Conservation (phyloP, 2,113 vertebrate species). For the Chaetura pelagica region DNA sequence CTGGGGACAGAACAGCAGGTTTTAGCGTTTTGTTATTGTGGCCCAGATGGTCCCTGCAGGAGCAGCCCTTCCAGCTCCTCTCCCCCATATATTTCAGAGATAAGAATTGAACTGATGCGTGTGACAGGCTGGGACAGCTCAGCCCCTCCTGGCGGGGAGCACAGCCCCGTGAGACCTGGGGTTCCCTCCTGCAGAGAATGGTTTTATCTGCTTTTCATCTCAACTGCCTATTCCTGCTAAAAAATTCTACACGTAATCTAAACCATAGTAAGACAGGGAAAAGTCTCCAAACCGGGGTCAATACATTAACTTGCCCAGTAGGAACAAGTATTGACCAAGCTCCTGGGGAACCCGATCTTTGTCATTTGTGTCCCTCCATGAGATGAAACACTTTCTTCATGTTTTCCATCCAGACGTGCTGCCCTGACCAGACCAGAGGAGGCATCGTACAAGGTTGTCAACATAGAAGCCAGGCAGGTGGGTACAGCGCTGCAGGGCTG, state of each 20-base stretch:
- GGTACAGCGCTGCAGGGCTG: neutral
- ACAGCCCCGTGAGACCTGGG: neutral
- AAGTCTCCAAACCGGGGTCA: neutral
- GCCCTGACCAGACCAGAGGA: slow-evolving; percentile 88
- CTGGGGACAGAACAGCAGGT: neutral
- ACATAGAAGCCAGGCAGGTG: slow-evolving; percentile 94
- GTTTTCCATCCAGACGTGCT: slow-evolving; percentile 81
- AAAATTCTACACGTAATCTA: neutral
- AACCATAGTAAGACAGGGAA: neutral
- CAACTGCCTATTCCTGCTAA: neutral
- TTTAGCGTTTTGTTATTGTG: neutral
- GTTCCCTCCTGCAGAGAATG: neutral
- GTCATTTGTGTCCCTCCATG: neutral
- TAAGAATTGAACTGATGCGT: neutral
- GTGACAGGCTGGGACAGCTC: neutral
- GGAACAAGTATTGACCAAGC: neutral
- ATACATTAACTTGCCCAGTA: neutral
- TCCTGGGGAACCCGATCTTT: neutral
- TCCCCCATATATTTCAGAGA: neutral
- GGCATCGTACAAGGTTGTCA: slow-evolving; percentile 88
- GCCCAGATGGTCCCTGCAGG: neutral
- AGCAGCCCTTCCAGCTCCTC: neutral
- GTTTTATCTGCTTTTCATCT: neutral
- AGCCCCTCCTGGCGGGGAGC: neutral
- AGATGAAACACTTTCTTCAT: neutral